Base-by-base conservation (phyloP, 2,113 vertebrate species). In the Stigmatopora argus region DNA sequence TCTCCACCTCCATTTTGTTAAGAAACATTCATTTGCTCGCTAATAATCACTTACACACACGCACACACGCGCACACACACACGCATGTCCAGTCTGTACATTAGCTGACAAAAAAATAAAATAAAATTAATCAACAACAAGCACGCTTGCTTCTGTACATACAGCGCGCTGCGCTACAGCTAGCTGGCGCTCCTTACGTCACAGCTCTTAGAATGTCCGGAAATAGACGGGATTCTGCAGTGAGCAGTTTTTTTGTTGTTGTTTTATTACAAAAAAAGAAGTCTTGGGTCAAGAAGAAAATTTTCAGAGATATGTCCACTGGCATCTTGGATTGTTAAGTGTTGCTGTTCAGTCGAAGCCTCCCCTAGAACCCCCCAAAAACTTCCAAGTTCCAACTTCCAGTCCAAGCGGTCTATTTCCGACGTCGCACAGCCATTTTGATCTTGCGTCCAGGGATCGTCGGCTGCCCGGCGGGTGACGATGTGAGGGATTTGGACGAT, bases 341-440 rank as follows among this genome's bases (percentile, higher is more conserved):
- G 51, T 55, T 23, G 26, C 21, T 55, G 21, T 56, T 56, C 62
- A 74, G 65, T 82, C 62, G 2, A 2, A 72, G 52, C 65, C 47
- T 31, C 35, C 8, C 23, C 23, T 26, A 17, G 53, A 23, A 56
- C 57, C 18, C 18, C 1, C 1, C 0, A 51, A 51, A 10, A n/a
- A 19, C 9, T 5, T 23, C 21, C 8, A n/a, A 18, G 26, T 31
- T 31, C 26, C 26, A 31, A 31, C 26, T 31, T 31, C 26, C 2
- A 85, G 75, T 88, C 71, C 65, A 65, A 72, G 62, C 45, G 18
- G 69, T 81, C 90, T 95, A 99, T 89, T 98, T 98, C 77, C 85
- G 93, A 86, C 96, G 95, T 72, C 97, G 94, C 85, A 98, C 87
- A 17, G 96, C 97, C 64, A 92, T 94, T 92, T 97, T 98, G 89